phyloP scores from a whole-genome alignment of 2,888 invertebrate genomes.

The Griposia aprilina region DNA sequence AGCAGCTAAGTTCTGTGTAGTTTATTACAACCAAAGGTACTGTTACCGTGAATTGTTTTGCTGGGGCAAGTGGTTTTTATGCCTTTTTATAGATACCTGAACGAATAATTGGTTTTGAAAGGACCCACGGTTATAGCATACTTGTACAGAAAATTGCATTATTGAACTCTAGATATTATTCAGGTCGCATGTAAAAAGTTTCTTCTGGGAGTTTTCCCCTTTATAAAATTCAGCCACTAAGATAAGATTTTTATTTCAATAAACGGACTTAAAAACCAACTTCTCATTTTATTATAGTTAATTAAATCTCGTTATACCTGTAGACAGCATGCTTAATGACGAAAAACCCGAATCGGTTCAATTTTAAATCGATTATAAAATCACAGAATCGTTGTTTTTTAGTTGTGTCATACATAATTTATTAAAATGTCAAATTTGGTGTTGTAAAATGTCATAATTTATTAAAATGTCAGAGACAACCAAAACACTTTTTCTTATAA shows the following conservation, averaged over 20 bases:
- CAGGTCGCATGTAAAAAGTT: background rate
- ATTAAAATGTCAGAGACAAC: slow-evolving; percentile 49
- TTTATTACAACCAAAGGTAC: too few species aligned
- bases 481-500: slow-evolving; percentile 25
- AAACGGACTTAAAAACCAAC: background rate
- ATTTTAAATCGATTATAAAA: slow-evolving; percentile 50
- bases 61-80: too few species aligned
- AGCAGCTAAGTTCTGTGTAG: too few species aligned
- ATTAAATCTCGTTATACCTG: background rate
- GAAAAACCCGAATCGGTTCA: slow-evolving; percentile 13
- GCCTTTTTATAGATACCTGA: too few species aligned
- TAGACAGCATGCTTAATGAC: background rate
- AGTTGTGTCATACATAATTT: slow-evolving; percentile 51
- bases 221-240: background rate
- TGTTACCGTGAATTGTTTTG: too few species aligned
- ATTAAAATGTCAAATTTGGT: slow-evolving; percentile 50
- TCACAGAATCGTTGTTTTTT: slow-evolving; percentile 31
- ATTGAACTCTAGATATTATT: background rate
- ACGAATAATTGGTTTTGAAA: too few species aligned
- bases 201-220: background rate
- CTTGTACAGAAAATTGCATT: too few species aligned
- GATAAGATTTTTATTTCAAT: background rate
- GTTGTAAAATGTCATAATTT: slow-evolving; percentile 47
- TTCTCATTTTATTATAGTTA: background rate
- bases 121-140: too few species aligned